These are phyloP conservation scores for Parasteatoda tepidariorum DNA, from an alignment of 1,140 invertebrate species.

Conservation along the genomic window DNA sequence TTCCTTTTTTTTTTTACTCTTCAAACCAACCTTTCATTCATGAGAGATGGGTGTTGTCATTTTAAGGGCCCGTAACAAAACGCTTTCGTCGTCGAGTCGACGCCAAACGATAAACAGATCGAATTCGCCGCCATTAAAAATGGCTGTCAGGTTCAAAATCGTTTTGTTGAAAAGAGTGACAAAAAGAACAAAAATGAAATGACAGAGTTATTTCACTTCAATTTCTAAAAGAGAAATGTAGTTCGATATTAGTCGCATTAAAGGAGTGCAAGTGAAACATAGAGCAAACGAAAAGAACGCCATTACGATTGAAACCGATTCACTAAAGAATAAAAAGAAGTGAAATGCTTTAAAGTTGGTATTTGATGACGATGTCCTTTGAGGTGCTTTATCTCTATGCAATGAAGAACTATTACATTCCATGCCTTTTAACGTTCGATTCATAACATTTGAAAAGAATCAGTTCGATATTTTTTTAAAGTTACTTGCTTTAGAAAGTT, in stretches of 20 bases:
- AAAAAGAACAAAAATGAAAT: neutral
- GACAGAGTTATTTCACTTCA: neutral
- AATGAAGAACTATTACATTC: neutral
- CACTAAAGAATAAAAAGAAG: neutral
- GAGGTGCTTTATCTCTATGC: neutral
- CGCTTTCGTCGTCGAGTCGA: constrained; percentile 23
- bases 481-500: too few species aligned
- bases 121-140: constrained; percentile 47
- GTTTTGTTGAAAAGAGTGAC: neutral
- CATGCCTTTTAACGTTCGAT: too few species aligned
- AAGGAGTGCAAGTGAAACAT: neutral
- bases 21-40: too few species aligned
- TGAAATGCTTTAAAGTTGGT: neutral
- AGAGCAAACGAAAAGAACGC: neutral
- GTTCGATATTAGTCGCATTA: neutral
- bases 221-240: neutral
- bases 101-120: constrained; percentile 42
- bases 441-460: too few species aligned
- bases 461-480: too few species aligned
- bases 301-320: neutral
- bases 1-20: neutral
- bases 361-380: neutral
- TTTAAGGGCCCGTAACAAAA: constrained; percentile 27
- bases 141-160: constrained; percentile 9
- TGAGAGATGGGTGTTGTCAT: constrained; percentile 36